Base-by-base conservation (phyloP, 2,797 vertebrate genomes). In the Bradypodion pumilum region DNA sequence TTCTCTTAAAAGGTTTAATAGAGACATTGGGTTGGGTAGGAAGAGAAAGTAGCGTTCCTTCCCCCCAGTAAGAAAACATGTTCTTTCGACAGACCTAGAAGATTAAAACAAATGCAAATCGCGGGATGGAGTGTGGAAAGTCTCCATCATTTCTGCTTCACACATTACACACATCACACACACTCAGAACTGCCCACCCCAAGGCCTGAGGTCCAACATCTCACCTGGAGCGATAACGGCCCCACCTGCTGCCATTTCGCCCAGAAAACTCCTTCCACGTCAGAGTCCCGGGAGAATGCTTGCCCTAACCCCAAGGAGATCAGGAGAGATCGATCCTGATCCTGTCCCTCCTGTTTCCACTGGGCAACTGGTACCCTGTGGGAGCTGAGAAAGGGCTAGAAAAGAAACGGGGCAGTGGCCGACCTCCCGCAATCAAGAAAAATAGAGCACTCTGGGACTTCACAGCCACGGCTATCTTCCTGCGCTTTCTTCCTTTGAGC, bases 281-380 rank as follows among this genome's bases (percentile, higher is more conserved):
- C 32, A 66, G 56, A 49, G 29, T n/a, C 59, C 66, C 6, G 3
- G 46, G 35, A 81, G 7, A 37, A 42, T 78, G 80, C 32, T 27
- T 15, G 2, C 2, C 21, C 2, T 35, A 5, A 1, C 0, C 1
- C 7, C 21, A 29, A 32, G 63, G 65, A 40, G 60, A 82, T 68
- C 68, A 35, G 42, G 80, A 78, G 83, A 76, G 69, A 46, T 12
- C 23, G 32, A 32, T 73, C 44, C 37, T 80, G n/a, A 35, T 79
- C 65, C 40, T 62, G 76, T 81, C 78, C 66, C 12, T 2, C 21
- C 9, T 27, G 12, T 3, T 32, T 63, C 73, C 46, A 40, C 46
- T 13, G 63, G 63, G 19, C 72, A 89, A 87, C 78, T 15, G 82
- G 80, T 49, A 80, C 27, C 77, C 68, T 19, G 78, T 44, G 85